These are phyloP conservation scores for Brenthis hecate DNA, from an alignment of 2,888 invertebrate genomes.

Conservation along the genomic window DNA sequence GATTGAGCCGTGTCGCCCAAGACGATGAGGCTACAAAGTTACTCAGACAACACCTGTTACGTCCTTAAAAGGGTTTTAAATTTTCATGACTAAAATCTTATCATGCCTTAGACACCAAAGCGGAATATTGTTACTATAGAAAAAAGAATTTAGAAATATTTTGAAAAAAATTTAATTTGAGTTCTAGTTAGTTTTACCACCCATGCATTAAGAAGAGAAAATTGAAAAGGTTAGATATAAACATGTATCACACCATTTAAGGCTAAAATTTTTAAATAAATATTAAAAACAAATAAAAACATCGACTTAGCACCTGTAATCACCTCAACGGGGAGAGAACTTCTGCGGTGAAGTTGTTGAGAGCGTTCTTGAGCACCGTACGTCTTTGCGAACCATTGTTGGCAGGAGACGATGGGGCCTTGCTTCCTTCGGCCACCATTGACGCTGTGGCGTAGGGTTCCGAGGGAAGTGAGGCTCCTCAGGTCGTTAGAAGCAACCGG, in stretches of 20 bases:
- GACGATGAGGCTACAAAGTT: neutral
- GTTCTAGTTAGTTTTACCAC: too few species aligned
- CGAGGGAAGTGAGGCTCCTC: slow-evolving; percentile 49
- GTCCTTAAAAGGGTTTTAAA: neutral
- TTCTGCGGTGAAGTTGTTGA: slow-evolving; percentile 55
- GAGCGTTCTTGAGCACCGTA: slow-evolving; percentile 50
- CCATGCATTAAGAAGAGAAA: neutral
- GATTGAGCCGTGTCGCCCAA: neutral
- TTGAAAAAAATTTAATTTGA: too few species aligned
- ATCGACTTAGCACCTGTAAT: slow-evolving; percentile 63
- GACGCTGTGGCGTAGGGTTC: slow-evolving; percentile 51
- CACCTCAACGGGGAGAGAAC: slow-evolving; percentile 76
- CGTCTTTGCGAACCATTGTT: slow-evolving; percentile 59
- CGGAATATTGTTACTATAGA: neutral
- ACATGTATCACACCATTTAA: slow-evolving; percentile 26
- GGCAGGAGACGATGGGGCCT: slow-evolving; percentile 52
- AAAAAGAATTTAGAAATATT: neutral
- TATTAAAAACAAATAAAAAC: slow-evolving; percentile 49
- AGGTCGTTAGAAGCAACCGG: slow-evolving; percentile 56
- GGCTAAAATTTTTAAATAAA: slow-evolving; percentile 38
- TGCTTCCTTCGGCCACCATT: slow-evolving; percentile 57
- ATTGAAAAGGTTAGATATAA: slow-evolving; percentile 14
- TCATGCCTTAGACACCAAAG: neutral
- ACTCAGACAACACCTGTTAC: neutral
- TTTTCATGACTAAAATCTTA: neutral